These are phyloP conservation scores for Corythornis vintsioides DNA, from an alignment of 2,113 vertebrate genomes.

Conservation along the genomic window DNA sequence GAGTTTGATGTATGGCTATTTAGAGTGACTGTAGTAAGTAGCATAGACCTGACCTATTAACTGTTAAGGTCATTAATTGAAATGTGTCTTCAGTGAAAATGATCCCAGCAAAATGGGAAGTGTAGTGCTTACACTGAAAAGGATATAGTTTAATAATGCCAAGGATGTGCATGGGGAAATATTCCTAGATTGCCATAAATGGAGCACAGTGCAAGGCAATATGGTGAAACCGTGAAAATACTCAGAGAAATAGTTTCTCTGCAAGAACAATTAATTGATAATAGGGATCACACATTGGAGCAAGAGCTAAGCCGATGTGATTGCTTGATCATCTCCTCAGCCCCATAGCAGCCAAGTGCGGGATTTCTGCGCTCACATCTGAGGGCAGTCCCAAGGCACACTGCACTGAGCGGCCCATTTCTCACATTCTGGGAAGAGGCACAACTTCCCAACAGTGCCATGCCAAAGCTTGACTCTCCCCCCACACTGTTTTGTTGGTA, in stretches of 20 bases:
- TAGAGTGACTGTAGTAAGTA: neutral
- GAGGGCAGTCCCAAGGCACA: neutral
- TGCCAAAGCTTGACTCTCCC: neutral
- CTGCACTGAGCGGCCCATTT: neutral
- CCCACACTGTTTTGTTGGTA: neutral
- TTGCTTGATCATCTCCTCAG: neutral
- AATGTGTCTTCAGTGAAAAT: neutral
- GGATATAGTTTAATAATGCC: neutral
- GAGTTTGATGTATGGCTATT: neutral
- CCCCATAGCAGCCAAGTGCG: neutral
- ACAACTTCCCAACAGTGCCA: neutral
- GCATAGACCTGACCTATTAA: neutral
- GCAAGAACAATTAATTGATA: neutral
- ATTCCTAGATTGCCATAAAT: neutral
- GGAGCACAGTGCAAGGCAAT: neutral
- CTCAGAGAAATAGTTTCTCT: neutral
- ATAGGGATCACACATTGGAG: neutral
- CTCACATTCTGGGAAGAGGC: neutral
- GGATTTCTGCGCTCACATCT: neutral
- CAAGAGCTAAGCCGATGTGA: neutral
- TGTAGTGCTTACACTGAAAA: neutral
- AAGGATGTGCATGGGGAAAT: neutral
- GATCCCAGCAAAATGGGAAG: neutral
- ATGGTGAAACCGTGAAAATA: neutral
- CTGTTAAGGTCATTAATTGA: neutral